Conservation (phyloP, 2,888 invertebrate species). For the Netelia melanura region DNA sequence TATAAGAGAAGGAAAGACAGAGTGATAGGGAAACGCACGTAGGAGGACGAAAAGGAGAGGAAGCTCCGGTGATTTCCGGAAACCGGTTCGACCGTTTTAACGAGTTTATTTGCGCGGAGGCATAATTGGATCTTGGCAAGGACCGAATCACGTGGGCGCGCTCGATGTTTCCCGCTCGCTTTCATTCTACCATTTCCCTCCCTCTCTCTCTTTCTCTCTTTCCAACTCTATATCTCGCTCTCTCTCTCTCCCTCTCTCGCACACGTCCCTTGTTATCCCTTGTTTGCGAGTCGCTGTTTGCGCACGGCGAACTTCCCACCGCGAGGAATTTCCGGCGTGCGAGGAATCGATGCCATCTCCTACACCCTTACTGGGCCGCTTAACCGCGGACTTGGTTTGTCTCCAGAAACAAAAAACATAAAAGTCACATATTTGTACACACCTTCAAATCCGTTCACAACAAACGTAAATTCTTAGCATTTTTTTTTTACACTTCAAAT, state of each 20-base stretch:
- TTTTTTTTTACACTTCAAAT: too few relatives aligned
- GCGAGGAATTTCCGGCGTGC: slow-evolving; percentile 36
- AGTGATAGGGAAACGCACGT: slow-evolving; percentile 7
- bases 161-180: slow-evolving; percentile 26
- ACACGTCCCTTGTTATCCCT: slow-evolving; percentile 41
- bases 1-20: neutral
- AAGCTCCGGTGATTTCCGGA: slow-evolving; percentile 26
- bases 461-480: too few relatives aligned
- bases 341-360: slow-evolving; percentile 39
- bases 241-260: slow-evolving; percentile 8
- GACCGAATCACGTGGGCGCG: slow-evolving; percentile 52
- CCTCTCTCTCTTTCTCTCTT: slow-evolving; percentile 2
- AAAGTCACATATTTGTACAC: too few relatives aligned
- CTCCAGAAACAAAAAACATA: too few relatives aligned
- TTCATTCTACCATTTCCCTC: slow-evolving; percentile 8
- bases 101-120: slow-evolving; percentile 69
- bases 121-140: slow-evolving; percentile 70
- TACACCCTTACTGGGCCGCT: neutral
- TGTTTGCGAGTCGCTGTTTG: slow-evolving; percentile 14
- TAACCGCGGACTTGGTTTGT: too few relatives aligned
- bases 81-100: slow-evolving; percentile 60
- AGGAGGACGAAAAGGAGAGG: slow-evolving; percentile 2
- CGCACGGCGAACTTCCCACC: slow-evolving; percentile 50
- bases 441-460: too few relatives aligned
- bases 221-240: neutral